Base-by-base conservation (phyloP, 2,113 vertebrate genomes). In the Triplophysa rosa region DNA sequence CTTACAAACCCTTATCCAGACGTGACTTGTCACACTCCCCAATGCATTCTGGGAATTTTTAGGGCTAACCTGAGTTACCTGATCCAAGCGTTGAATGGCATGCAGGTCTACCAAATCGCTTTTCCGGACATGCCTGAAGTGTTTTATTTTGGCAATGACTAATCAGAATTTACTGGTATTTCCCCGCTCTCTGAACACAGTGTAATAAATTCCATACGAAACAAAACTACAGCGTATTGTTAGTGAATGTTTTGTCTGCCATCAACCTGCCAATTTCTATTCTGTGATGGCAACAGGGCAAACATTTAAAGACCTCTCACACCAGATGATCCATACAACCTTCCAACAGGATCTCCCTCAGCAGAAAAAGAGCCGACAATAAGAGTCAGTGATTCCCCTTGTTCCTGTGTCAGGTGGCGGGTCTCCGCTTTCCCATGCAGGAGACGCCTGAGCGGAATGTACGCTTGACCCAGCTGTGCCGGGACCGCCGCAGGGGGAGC, bases 321-420 rank as follows among this genome's bases (percentile, higher is more conserved):
- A 71, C 76, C 80, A 29, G 79, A 67, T 67, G 81, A 84, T 84
- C 85, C 49, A 87, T 89, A 88, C 83, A 66, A 61, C 54, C 21
- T 65, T 29, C 13, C 49, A 78, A 83, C 83, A 80, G 83, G 80
- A 89, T 88, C 84, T 71, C 58, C 66, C 65, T 23, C 61, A 24
- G 33, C 64, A 69, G 69, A 70, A 79, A 58, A 29, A 61, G 61
- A 49, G 24, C 40, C 1, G 11, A n/a, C 61, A 29, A 59, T 59
- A 75, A 1, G n/a, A 84, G 77, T 71, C 80, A 82, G 79, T 84
- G 86, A 89, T 86, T 91, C 87, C 87, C 89, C 83, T 82, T 62
- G 61, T 76, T 76, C 71, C 67, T 45, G 80, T 86, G 80, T 87
- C 88, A 87, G 84, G 87, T 86, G 71, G 83, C 73, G 47, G 58